phyloP scores from a whole-genome alignment of 2,113 vertebrate species.

The Lichenostomus cassidix region DNA sequence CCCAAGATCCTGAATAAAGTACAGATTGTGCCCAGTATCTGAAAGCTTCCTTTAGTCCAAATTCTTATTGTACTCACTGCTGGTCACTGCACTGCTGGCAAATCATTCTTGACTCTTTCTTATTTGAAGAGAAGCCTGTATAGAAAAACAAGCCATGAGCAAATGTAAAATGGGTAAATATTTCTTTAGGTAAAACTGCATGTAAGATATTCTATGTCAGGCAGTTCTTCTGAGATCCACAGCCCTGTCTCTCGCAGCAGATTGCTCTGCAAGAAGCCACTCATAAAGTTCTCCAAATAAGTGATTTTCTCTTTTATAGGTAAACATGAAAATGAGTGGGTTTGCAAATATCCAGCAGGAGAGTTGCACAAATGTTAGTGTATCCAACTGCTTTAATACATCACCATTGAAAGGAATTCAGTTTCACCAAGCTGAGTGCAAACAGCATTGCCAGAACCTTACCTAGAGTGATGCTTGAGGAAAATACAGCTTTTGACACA shows the following conservation, averaged over 20 bases:
- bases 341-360: not conserved
- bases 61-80: not conserved
- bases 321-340: not conserved
- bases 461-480: not conserved
- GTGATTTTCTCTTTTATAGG: not conserved
- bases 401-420: conserved; percentile 9
- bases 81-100: not conserved
- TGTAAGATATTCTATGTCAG: not conserved
- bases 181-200: not conserved
- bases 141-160: not conserved
- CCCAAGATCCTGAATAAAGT: not conserved
- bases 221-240: not conserved
- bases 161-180: not conserved
- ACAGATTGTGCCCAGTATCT: not conserved
- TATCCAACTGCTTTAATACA: conserved; percentile 27
- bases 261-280: not conserved
- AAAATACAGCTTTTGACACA: conserved; percentile 9
- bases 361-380: not conserved
- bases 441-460: conserved; percentile 9
- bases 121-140: not conserved
- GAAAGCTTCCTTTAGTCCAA: not conserved
- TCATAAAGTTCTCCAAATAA: not conserved
- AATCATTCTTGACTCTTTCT: not conserved
- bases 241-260: not conserved
- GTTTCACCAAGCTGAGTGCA: conserved; percentile 21